These are phyloP conservation scores for Percina caprodes DNA, from an alignment of 2,113 vertebrate species.

Conservation along the genomic window DNA sequence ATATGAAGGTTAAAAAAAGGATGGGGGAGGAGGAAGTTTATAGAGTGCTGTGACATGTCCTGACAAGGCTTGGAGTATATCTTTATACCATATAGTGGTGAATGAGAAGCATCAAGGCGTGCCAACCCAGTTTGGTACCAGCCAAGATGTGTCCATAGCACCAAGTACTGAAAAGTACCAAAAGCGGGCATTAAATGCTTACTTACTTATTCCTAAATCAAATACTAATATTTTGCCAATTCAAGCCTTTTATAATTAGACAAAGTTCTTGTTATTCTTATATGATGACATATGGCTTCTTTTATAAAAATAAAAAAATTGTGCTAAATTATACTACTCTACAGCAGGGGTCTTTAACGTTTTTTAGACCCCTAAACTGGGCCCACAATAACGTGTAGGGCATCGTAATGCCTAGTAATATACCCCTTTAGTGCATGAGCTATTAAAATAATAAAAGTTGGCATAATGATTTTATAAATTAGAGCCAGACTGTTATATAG, in stretches of 20 bases:
- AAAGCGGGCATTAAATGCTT: too few relatives aligned
- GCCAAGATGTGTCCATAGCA: not conserved
- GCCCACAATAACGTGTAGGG: too few relatives aligned
- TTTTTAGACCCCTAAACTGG: too few relatives aligned
- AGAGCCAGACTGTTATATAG: too few relatives aligned
- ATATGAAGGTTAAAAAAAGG: constrained; percentile 47
- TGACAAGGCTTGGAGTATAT: constrained; percentile 5
- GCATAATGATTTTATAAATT: too few relatives aligned
- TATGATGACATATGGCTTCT: not conserved
- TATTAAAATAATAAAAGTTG: too few relatives aligned
- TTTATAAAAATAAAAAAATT: not conserved
- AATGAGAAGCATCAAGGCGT: constrained; percentile 9
- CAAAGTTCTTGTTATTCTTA: not conserved
- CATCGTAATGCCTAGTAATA: too few relatives aligned
- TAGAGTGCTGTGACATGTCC: constrained; percentile 36
- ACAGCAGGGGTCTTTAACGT: too few relatives aligned
- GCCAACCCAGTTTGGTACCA: too few relatives aligned
- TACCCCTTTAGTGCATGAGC: too few relatives aligned
- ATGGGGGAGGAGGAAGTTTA: constrained; percentile 41
- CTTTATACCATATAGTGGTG: not conserved
- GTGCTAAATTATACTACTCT: too few relatives aligned
- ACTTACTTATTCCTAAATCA: not conserved
- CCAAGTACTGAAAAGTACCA: too few relatives aligned
- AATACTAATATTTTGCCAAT: not conserved
- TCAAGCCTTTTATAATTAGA: not conserved